These are phyloP conservation scores for Diadumene lineata DNA, from an alignment of 92 coral and sea anemone species.

Conservation along the genomic window DNA sequence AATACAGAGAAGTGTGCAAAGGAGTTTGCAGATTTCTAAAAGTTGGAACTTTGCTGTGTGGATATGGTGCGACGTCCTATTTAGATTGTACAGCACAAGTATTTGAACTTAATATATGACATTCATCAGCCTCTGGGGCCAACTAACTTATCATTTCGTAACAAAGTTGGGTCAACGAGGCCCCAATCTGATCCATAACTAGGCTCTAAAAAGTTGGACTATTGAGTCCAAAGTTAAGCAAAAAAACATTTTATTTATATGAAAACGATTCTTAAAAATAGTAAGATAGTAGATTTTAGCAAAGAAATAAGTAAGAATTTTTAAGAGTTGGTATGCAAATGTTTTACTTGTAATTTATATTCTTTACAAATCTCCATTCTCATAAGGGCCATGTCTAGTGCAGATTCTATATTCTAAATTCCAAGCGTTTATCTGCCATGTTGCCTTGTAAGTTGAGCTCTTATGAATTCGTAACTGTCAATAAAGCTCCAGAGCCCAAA, in stretches of 20 bases:
- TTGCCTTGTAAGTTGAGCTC: constrained; percentile 54
- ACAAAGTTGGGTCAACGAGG: constrained; percentile 22
- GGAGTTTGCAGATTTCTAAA: constrained; percentile 99
- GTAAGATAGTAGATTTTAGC: constrained; percentile 82
- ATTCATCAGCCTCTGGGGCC: constrained; percentile 36
- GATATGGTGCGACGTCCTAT: constrained; percentile 32
- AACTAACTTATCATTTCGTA: constrained; percentile 32
- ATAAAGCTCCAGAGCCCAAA: constrained; percentile 50
- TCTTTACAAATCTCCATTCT: constrained; percentile 72
- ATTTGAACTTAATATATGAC: constrained; percentile 53
- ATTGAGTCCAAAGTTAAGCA: constrained; percentile 34
- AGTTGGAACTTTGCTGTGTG: constrained; percentile 33
- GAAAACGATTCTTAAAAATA: constrained; percentile 74
- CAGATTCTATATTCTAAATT: constrained; percentile 52
- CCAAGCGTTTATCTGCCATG: constrained; percentile 53
- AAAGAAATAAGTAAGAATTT: constrained; percentile 74
- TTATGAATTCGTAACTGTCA: constrained; percentile 50
- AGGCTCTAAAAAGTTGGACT: constrained; percentile 45
- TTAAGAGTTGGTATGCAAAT: constrained; percentile 89
- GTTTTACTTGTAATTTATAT: constrained; percentile 92
- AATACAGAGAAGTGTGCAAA: constrained; percentile 97
- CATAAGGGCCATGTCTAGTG: constrained; percentile 46
- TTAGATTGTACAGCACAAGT: constrained; percentile 49
- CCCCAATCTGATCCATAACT: constrained; percentile 30
- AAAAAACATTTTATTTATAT: constrained; percentile 89